phyloP scores from a whole-genome alignment of 2,113 vertebrate species.

The Cichladusa arquata region DNA sequence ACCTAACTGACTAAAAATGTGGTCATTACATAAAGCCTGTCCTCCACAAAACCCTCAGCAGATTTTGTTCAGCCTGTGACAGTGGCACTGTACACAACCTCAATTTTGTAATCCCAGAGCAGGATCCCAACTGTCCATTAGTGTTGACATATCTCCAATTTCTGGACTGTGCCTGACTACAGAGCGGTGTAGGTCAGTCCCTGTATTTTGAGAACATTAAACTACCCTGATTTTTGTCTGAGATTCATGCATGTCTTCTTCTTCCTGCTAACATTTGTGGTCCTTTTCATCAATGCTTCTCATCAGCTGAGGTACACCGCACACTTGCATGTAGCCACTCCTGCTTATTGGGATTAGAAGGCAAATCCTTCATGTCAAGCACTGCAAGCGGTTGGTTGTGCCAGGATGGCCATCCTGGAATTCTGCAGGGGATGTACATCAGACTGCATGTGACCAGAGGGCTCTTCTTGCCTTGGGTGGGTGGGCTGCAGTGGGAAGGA shows the following conservation, averaged over 20 bases:
- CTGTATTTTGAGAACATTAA: background rate
- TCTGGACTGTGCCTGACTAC: background rate
- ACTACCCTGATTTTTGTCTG: background rate
- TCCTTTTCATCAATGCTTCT: background rate
- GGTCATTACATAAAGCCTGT: conserved; percentile 15
- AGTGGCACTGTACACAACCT: background rate
- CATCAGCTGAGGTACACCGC: background rate
- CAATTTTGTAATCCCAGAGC: background rate
- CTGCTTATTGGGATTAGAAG: background rate
- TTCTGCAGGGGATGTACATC: background rate
- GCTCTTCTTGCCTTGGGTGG: background rate
- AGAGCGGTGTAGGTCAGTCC: background rate
- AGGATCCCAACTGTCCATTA: background rate
- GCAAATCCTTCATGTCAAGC: background rate
- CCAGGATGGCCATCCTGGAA: background rate
- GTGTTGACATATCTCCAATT: background rate
- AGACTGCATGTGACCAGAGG: background rate
- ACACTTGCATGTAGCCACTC: background rate
- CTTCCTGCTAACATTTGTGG: background rate
- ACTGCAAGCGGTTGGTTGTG: background rate
- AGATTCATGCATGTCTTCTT: background rate
- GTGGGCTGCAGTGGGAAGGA: background rate
- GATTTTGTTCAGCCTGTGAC: background rate
- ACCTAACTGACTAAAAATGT: conserved; percentile 19
- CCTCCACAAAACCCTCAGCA: background rate